Conservation (phyloP, 1,140 invertebrate species). For the Zaprionus nigranus region DNA sequence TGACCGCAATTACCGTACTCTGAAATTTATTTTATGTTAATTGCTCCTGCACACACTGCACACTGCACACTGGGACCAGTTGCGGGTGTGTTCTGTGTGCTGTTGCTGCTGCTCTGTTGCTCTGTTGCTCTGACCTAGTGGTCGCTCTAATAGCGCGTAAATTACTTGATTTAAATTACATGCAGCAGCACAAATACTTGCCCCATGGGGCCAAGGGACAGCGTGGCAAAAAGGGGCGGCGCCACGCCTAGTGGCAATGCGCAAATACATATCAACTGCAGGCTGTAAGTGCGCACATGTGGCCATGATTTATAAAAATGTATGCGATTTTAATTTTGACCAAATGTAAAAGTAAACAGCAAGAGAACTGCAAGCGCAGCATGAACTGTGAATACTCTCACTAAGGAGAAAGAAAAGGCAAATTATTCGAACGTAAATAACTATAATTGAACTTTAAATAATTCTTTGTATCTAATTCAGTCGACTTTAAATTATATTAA, state of each 20-base stretch:
- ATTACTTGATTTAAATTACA: conserved; percentile 75
- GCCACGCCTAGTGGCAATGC: conserved; percentile 22
- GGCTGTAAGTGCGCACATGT: conserved; percentile 36
- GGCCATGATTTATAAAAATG: conserved; percentile 72
- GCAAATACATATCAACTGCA: conserved; percentile 36
- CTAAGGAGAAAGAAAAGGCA: background rate
- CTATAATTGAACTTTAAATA: too few species aligned
- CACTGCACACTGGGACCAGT: conserved; percentile 1
- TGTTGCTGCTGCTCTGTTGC: conserved; percentile 5
- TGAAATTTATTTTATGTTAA: conserved; percentile 63
- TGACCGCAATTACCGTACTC: conserved; percentile 59
- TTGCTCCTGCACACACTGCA: conserved; percentile 43
- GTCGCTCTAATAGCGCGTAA: conserved; percentile 73
- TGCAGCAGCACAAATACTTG: background rate
- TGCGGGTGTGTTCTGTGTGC: conserved; percentile 26
- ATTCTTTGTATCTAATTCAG: too few species aligned
- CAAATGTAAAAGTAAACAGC: conserved; percentile 59
- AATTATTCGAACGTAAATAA: too few species aligned
- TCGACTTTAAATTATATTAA: too few species aligned
- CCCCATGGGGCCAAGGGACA: too few species aligned
- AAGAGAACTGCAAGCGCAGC: background rate
- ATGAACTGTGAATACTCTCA: conserved; percentile 15
- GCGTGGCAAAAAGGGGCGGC: background rate
- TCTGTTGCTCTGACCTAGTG: conserved; percentile 20
- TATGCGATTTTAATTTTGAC: conserved; percentile 71